These are phyloP conservation scores for Doris montereyensis DNA, from an alignment of 2,888 invertebrate genomes.

Conservation along the genomic window DNA sequence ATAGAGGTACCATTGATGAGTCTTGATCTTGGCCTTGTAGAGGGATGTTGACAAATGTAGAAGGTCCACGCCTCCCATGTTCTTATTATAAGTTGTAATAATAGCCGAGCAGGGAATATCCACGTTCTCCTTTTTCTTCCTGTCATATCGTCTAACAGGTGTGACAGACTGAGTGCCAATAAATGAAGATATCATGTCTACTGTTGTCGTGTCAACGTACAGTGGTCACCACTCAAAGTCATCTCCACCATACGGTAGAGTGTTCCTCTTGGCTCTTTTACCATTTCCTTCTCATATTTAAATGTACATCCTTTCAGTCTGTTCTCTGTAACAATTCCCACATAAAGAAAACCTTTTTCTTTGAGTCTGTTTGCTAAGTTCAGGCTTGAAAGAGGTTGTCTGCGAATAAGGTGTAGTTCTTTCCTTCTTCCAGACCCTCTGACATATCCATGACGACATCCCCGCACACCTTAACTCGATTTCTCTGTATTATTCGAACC, in stretches of 20 bases:
- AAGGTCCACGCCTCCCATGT: conserved; percentile 40
- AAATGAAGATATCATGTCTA: conserved; percentile 44
- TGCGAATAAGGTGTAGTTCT: conserved; percentile 32
- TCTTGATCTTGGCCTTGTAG: conserved; percentile 36
- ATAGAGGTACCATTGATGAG: conserved; percentile 44
- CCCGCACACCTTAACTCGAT: conserved; percentile 17
- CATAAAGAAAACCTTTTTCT: conserved; percentile 14
- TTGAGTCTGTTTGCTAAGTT: conserved; percentile 25
- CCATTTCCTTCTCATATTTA: conserved; percentile 44
- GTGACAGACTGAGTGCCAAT: conserved; percentile 39
- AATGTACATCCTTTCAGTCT: conserved; percentile 41
- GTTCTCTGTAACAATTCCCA: conserved; percentile 39
- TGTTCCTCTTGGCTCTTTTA: conserved; percentile 43
- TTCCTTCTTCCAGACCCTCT: not conserved
- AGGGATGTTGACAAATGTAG: conserved; percentile 26
- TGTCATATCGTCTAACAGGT: conserved; percentile 26
- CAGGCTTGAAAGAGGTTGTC: conserved; percentile 35
- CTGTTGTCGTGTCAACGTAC: no score
- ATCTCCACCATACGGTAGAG: conserved; percentile 41
- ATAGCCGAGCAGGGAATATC: conserved; percentile 29
- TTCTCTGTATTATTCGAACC: no score
- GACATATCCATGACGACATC: conserved; percentile 24
- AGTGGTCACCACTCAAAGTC: conserved; percentile 28
- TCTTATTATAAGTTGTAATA: conserved; percentile 36
- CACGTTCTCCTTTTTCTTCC: conserved; percentile 24